Evolutionary conservation across 1,140 invertebrate genomes (phyloP).

Genomic region (Trichonephila clavata): DNA sequence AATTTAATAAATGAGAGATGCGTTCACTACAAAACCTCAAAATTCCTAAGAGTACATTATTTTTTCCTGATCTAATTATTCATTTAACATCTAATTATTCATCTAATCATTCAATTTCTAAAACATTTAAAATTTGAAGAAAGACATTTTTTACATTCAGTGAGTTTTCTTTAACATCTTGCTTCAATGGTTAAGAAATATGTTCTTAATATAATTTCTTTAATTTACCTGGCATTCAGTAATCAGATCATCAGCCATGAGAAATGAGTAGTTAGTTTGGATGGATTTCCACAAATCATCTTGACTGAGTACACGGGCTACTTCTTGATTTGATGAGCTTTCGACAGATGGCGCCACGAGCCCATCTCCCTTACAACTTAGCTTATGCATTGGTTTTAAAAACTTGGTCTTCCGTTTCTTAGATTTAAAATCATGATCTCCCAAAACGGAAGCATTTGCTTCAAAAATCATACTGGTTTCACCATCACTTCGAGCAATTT

Average conservation of each 20-base stretch:
- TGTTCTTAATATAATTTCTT: too few relatives aligned
- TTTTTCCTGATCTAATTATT: too few relatives aligned
- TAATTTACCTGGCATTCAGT: slow-evolving; percentile 40
- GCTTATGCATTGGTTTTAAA: neutral
- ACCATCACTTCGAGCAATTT: slow-evolving; percentile 38
- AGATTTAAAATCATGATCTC: slow-evolving; percentile 24
- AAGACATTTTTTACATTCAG: neutral
- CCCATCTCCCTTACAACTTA: neutral
- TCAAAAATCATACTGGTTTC: neutral
- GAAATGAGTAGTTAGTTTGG: slow-evolving; percentile 54
- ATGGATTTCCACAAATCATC: slow-evolving; percentile 68
- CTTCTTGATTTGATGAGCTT: neutral
- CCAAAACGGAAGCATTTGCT: neutral
- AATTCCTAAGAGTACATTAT: too few relatives aligned
- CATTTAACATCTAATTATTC: too few relatives aligned
- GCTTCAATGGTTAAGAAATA: neutral
- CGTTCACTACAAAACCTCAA: too few relatives aligned
- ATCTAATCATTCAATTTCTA: too few relatives aligned
- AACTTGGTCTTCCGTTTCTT: slow-evolving; percentile 23
- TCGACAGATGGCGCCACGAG: slow-evolving; percentile 43
- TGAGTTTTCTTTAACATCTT: neutral
- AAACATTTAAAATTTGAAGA: too few relatives aligned
- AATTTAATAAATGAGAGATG: too few relatives aligned
- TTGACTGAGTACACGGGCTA: slow-evolving; percentile 39
- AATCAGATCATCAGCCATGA: slow-evolving; percentile 62